Base-by-base conservation (phyloP, 2,888 invertebrate genomes). In the Iphiclides podalirius region DNA sequence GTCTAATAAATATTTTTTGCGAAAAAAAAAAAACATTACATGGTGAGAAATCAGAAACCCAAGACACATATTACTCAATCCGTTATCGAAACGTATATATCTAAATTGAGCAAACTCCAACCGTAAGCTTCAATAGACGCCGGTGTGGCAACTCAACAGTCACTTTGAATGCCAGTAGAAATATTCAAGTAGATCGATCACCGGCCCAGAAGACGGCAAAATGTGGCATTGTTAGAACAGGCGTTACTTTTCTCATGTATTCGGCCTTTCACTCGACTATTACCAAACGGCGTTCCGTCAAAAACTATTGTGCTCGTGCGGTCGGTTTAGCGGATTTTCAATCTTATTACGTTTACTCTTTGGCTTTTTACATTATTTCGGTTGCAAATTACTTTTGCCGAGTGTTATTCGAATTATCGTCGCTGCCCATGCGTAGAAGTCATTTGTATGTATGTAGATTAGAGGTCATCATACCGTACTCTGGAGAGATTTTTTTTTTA, bases 201-300 rank as follows among this genome's bases (percentile, higher is more conserved):
- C 71, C 67, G 65, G 73, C 67, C 71, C 70, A 75, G 78, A 74
- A 75, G 83, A 80, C 79, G 75, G 77, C 79, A 77, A 82, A 83
- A 81, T 83, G 79, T 80, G 70, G 80, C 77, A 86, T 87, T 87
- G 86, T 87, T 79, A 75, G 63, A 79, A 75, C 73, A 79, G 75
- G 80, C 81, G 80, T 79, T 74, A 74, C 75, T 79, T 84, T 86
- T 86, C 86, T 85, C 86, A 86, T 86, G 80, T 81, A 76, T 70
- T 63, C 69, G 67, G 75, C 86, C 86, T 86, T 86, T 86, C 86
- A 86, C 86, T 86, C 75, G 75, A 73, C 78, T 78, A 83, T 82
- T 81, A 81, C 81, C 78, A 79, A 82, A 83, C 77, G n/a, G n/a
- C n/a, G 62, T 55, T 66, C 69, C 54, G 61, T 58, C 42, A 20